These are phyloP conservation scores for Rutpela maculata DNA, from an alignment of 2,888 invertebrate genomes.

Conservation along the genomic window DNA sequence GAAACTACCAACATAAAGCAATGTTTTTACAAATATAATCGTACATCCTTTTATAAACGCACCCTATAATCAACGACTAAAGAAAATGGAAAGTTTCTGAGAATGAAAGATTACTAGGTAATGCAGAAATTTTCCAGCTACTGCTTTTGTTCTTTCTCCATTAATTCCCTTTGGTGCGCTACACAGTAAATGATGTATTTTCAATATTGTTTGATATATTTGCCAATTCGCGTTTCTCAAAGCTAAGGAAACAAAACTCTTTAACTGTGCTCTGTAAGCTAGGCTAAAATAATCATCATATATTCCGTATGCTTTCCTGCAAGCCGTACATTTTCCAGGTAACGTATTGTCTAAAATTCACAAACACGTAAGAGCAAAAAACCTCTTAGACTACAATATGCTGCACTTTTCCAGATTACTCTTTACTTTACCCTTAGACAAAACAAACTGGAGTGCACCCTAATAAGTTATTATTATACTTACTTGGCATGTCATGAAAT, in stretches of 20 bases:
- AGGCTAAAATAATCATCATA: slow-evolving; percentile 11
- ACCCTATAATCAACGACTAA: neutral
- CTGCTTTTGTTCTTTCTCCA: neutral
- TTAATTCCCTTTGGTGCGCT: neutral
- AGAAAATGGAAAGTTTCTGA: neutral
- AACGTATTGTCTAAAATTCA: slow-evolving; percentile 27
- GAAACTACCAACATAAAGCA: neutral
- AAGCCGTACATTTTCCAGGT: slow-evolving; percentile 14
- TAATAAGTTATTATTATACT: too few species aligned
- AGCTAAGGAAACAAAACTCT: slow-evolving; percentile 1
- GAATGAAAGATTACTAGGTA: neutral
- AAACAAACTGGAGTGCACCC: too few species aligned
- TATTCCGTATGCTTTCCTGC: slow-evolving; percentile 16
- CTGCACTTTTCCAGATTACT: neutral
- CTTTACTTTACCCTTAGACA: too few species aligned
- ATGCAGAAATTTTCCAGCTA: neutral
- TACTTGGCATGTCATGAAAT: too few species aligned
- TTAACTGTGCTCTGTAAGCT: slow-evolving; percentile 19
- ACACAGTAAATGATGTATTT: slow-evolving; percentile 23
- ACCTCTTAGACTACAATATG: neutral
- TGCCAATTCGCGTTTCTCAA: neutral
- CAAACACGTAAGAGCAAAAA: slow-evolving; percentile 16
- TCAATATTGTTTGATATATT: slow-evolving; percentile 19
- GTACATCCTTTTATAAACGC: neutral
- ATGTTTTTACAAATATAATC: neutral